Evolutionary conservation across 2,888 invertebrate genomes (phyloP).

Genomic region (Machimus atricapillus): DNA sequence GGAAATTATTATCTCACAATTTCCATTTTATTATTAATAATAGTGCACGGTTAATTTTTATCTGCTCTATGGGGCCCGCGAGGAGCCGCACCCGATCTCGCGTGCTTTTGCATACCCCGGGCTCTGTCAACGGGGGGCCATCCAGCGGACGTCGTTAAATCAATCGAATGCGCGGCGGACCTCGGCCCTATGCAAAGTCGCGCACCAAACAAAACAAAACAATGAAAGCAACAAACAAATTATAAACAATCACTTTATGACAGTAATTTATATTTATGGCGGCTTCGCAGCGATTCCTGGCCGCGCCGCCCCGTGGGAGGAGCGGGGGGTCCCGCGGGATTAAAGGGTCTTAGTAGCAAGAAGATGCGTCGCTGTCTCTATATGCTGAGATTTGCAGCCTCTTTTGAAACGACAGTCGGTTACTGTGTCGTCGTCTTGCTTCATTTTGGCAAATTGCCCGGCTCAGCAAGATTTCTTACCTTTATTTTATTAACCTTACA

Average conservation of each 20-base stretch:
- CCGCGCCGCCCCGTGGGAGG: not conserved
- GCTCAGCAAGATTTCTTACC: not conserved
- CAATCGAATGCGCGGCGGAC: slow-evolving; percentile 30
- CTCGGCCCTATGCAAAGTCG: not conserved
- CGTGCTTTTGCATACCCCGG: slow-evolving; percentile 18
- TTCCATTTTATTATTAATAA: slow-evolving; percentile 40
- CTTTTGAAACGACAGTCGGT: not conserved
- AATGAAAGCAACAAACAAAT: slow-evolving; percentile 37
- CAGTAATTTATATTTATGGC: slow-evolving; percentile 42
- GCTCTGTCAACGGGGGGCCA: slow-evolving; percentile 38
- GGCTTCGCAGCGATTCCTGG: slow-evolving; percentile 21
- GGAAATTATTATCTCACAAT: slow-evolving; percentile 39
- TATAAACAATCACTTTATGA: slow-evolving; percentile 43
- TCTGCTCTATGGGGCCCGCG: slow-evolving; percentile 4
- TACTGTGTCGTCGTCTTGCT: not conserved
- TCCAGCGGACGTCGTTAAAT: slow-evolving; percentile 39
- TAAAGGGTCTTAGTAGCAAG: not conserved
- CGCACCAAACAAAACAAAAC: slow-evolving; percentile 17
- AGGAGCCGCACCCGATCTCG: slow-evolving; percentile 29
- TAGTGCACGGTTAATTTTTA: slow-evolving; percentile 40
- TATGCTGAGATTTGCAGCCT: not conserved
- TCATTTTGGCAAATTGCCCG: not conserved
- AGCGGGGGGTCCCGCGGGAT: not conserved
- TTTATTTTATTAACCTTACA: not conserved
- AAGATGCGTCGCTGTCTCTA: not conserved